phyloP scores from a whole-genome alignment of 2,797 vertebrate genomes.

The Dromococcyx pavoninus region DNA sequence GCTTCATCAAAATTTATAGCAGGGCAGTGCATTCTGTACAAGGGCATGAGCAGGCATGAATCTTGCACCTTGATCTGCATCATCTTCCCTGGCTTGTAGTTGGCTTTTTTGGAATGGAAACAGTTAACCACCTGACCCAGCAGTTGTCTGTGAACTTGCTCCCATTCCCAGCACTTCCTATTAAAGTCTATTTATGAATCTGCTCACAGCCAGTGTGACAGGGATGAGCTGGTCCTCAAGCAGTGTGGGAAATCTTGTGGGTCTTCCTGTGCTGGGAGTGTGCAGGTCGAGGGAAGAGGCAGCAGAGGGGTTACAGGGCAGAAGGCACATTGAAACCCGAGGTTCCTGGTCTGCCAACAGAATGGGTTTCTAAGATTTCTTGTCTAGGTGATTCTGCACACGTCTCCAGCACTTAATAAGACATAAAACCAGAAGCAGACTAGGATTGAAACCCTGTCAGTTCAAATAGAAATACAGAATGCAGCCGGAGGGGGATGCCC shows the following conservation, averaged over 20 bases:
- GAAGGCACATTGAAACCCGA: fast-evolving
- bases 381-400: background rate
- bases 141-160: background rate
- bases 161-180: background rate
- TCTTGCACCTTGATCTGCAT: background rate
- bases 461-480: background rate
- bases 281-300: fast-evolving
- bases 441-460: background rate
- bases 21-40: background rate
- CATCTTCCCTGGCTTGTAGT: background rate
- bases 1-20: slow-evolving; percentile 17
- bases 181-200: background rate
- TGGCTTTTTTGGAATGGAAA: background rate
- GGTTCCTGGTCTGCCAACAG: background rate
- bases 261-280: background rate
- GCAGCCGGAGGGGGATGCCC: background rate
- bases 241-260: fast-evolving
- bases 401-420: background rate
- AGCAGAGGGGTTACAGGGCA: background rate
- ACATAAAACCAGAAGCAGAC: background rate
- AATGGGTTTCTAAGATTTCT: background rate
- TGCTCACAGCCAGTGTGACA: background rate
- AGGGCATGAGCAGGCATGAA: slow-evolving; percentile 15
- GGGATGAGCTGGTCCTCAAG: background rate
- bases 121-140: background rate